phyloP scores from a whole-genome alignment of 2,113 vertebrate genomes.

The Solenodon paradoxus region DNA sequence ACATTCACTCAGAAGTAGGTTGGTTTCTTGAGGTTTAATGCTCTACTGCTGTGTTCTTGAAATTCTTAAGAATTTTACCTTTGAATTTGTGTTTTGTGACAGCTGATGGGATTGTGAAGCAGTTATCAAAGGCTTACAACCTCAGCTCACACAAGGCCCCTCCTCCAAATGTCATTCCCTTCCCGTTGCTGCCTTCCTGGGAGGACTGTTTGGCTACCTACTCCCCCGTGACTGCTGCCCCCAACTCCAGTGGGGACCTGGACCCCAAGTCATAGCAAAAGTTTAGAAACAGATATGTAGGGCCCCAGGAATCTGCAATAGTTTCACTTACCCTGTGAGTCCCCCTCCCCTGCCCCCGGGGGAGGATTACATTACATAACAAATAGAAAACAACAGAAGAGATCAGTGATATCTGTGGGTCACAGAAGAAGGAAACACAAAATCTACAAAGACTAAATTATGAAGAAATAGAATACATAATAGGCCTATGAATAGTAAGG shows the following conservation, averaged over 20 bases:
- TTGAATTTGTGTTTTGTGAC: not conserved
- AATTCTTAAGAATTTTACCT: not conserved
- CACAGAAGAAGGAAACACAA: not conserved
- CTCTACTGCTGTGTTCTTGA: not conserved
- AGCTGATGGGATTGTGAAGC: not conserved
- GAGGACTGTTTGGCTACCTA: not conserved
- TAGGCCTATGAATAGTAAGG: no score
- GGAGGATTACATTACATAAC: not conserved
- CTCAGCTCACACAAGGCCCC: not conserved
- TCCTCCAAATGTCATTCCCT: not conserved
- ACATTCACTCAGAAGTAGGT: not conserved
- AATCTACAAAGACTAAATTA: no score
- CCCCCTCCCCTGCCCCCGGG: not conserved
- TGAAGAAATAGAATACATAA: no score
- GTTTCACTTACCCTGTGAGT: not conserved
- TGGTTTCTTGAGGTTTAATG: not conserved
- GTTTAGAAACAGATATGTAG: not conserved
- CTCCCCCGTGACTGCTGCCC: not conserved
- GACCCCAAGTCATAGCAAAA: not conserved
- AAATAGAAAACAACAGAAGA: not conserved
- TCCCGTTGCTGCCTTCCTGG: not conserved
- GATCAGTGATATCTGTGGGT: not conserved
- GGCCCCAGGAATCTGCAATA: not conserved
- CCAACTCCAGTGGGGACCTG: rapidly evolving
- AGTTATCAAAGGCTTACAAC: not conserved